Evolutionary conservation across 92 coral and sea anemone genomes (phyloP), one percentile per base, ranked within the genome.

Genomic region (Umimayanthus chanpuru): DNA sequence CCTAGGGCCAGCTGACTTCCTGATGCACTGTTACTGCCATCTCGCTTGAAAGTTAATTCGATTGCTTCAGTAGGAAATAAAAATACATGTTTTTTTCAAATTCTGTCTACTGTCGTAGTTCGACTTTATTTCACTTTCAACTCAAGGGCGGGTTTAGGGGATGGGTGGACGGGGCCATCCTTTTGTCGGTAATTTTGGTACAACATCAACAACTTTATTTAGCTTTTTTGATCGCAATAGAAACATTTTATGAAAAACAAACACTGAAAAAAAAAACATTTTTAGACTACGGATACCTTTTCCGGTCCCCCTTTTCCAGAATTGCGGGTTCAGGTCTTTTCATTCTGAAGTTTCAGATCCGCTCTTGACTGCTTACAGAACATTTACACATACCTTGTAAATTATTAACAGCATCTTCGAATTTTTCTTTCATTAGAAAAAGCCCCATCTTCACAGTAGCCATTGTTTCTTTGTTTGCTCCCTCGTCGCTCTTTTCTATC

Each of bases 391-490:
- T 32, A 83, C 87, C 87, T 83, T 28, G 64, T 70, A 83, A 43
- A 28, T 83, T 18, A 32, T 70, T 29, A 30, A 83, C 67, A 26
- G 43, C 87, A 6, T 83, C 87, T 5, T 47, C 67, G 71, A 44
- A 83, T 25, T 18, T 70, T 67, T 83, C 87, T 43, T 70, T n/a
- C 64, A 83, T 71, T 67, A 83, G 68, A 12, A 25, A 44, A 0
- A 83, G 64, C 11, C 15, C 26, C 78, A 83, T 71, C 74, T 66
- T 65, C 15, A 65, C 26, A 18, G 58, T n/a, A 6, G 58, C 20
- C 6, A 16, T 39, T 11, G 21, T 25, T 11, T 82, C 77, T n/a
- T 82, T 44, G 77, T 39, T 80, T 38, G 70, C 44, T 3, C 23
- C 16, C 40, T 58, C 78, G 3, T 55, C 65, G 61, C 76, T 18